Percentiles rank a stretch among this genome's conserved stretches.
These are phyloP conservation scores for Neoscelio sp. DNA, from an alignment of 2,888 invertebrate genomes.

Conservation along the genomic window DNA sequence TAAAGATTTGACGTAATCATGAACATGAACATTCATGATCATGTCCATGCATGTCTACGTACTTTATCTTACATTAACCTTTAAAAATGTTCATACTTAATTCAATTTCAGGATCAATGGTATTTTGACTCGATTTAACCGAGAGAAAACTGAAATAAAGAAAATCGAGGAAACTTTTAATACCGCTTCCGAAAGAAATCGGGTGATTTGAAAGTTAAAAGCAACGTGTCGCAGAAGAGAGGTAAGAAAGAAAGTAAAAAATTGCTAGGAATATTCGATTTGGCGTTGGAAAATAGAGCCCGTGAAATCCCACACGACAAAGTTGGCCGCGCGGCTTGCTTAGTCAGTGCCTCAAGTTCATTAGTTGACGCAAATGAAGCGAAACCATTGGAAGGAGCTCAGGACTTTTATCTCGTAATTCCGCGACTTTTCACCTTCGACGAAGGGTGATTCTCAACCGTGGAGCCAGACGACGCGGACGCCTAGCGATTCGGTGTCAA, in stretches of 20 bases:
- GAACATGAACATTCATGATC: too few relatives aligned
- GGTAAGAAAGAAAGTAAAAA: constrained; percentile 29
- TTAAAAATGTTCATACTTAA: constrained; percentile 14
- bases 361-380: constrained; percentile 71
- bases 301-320: constrained; percentile 34
- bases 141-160: constrained; percentile 22
- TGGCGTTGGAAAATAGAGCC: constrained; percentile 54
- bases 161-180: constrained; percentile 29
- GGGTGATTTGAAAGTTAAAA: constrained; percentile 48
- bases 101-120: constrained; percentile 15
- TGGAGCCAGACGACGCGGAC: constrained; percentile 34
- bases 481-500: constrained; percentile 40
- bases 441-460: constrained; percentile 52
- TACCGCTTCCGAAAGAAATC: constrained; percentile 47
- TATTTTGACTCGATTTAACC: constrained; percentile 40
- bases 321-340: constrained; percentile 50
- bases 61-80: too few relatives aligned
- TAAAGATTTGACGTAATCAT: too few relatives aligned
- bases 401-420: constrained; percentile 76
- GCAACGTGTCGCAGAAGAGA: constrained; percentile 30
- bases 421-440: constrained; percentile 70
- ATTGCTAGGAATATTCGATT: constrained; percentile 30
- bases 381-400: constrained; percentile 69
- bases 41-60: too few relatives aligned
- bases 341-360: constrained; percentile 67